Evolutionary conservation across 2,113 vertebrate species (phyloP), one percentile per base, ranked within the genome.

Genomic region (Zeus faber): DNA sequence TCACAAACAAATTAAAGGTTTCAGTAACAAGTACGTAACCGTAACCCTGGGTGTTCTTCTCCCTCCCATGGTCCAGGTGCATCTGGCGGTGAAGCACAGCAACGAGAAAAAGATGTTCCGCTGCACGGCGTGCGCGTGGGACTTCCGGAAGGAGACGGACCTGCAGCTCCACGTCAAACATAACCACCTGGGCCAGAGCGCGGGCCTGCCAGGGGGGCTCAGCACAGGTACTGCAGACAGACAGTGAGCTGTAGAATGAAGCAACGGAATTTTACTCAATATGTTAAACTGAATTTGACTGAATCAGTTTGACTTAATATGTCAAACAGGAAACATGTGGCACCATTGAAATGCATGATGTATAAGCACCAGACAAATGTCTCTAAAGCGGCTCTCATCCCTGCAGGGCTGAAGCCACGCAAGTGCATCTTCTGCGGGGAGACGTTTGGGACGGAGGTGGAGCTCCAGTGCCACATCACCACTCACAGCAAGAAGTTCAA

Each of bases 401-500:
- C 8, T 24, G 0, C 58, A 86, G 84, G 80, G 21, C 73, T 83
- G 8, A 86, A 85, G 16, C 80, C 82, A n/a, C 52, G 84, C 10
- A 86, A 86, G 65, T 99, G 97, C 85, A 99, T 99, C 76, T 99
- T 99, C 87, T 99, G 97, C 0, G 95, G 97, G 0, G 97, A 99
- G 83, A 93, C 93, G 2, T 99, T 98, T 16, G 94, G 93, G 63
- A 99, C 96, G 0, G 97, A 99, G 72, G 97, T 99, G 71, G 97
- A 99, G 77, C 92, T 99, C 2, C 97, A 99, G 79, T 99, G 97
- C 67, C 97, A 99, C 85, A 97, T 99, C 77, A 99, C 95, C 52
- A 98, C 94, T 1, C 95, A 97, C 86, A 95, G 94, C 87, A 97
- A 97, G 87, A 97, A 96, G 82, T 97, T 96, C 87, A 97, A 96